Evolutionary conservation across 2,113 vertebrate species (phyloP).

Genomic region (Silurus meridionalis): DNA sequence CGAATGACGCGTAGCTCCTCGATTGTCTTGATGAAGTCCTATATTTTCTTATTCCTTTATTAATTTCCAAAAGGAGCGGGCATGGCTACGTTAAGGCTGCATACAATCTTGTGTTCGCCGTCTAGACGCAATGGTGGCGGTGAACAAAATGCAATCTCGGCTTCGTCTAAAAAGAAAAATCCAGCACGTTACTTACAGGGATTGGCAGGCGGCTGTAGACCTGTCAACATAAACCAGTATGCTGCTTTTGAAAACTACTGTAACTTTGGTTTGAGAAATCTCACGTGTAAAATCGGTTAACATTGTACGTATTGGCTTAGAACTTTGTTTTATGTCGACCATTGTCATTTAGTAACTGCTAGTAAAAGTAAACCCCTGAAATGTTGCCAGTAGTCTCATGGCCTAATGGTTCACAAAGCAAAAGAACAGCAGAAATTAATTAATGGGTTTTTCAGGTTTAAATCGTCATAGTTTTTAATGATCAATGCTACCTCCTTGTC

Average conservation of each 20-base stretch:
- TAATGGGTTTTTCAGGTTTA: neutral
- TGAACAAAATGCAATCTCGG: slow-evolving; percentile 21
- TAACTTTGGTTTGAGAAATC: slow-evolving; percentile 26
- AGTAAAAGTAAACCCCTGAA: neutral
- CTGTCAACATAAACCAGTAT: slow-evolving; percentile 41
- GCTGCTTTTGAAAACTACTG: slow-evolving; percentile 46
- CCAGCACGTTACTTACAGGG: slow-evolving; percentile 28
- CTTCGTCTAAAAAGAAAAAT: slow-evolving; percentile 9
- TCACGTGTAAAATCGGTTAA: slow-evolving; percentile 15
- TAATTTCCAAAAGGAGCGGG: neutral
- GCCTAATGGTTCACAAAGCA: neutral
- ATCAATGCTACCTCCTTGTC: neutral
- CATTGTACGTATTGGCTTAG: neutral
- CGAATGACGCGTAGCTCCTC: neutral
- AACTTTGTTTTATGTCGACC: neutral
- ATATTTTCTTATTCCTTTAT: neutral
- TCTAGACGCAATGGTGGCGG: neutral
- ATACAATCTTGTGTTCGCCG: slow-evolving; percentile 33
- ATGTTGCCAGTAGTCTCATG: neutral
- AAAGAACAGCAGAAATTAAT: neutral
- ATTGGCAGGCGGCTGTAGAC: slow-evolving; percentile 38
- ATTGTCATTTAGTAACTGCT: slow-evolving; percentile 2
- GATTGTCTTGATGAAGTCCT: slow-evolving; percentile 10
- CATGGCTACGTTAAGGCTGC: slow-evolving; percentile 7
- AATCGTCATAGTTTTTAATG: neutral